phyloP scores from a whole-genome alignment of 1,140 invertebrate genomes.

The Euschistus heros region DNA sequence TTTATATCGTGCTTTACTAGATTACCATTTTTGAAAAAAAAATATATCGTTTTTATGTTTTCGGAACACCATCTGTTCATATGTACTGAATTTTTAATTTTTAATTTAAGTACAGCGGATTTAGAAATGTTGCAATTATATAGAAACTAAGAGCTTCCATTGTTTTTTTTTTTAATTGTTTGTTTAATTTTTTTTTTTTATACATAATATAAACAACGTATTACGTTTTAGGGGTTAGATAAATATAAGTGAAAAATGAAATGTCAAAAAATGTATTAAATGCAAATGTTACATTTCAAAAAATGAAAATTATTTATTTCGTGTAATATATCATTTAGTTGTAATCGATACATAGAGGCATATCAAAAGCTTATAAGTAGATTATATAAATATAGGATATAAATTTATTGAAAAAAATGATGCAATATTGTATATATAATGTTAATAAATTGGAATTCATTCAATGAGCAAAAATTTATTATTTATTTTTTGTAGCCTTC shows the following conservation, averaged over 20 bases:
- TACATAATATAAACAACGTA: background rate
- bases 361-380: constrained; percentile 5
- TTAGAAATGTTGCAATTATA: constrained; percentile 3
- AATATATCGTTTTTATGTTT: background rate
- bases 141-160: constrained; percentile 1
- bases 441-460: constrained; percentile 3
- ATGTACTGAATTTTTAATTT: background rate
- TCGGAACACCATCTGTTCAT: background rate
- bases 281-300: constrained; percentile 10
- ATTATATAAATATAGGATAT: background rate
- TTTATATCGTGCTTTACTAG: constrained; percentile 19
- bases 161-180: background rate
- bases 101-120: background rate
- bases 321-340: constrained; percentile 10
- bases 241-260: background rate
- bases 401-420: background rate
- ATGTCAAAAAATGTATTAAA: constrained; percentile 12
- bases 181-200: background rate
- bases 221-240: constrained; percentile 1
- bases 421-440: constrained; percentile 7
- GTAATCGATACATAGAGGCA: constrained; percentile 2
- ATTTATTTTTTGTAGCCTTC: no score
- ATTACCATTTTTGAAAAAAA: constrained; percentile 9
- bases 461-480: no score
- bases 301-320: constrained; percentile 18